Base-by-base conservation (phyloP, 1,140 invertebrate species). In the Pseudomyrmex flavicornis region DNA sequence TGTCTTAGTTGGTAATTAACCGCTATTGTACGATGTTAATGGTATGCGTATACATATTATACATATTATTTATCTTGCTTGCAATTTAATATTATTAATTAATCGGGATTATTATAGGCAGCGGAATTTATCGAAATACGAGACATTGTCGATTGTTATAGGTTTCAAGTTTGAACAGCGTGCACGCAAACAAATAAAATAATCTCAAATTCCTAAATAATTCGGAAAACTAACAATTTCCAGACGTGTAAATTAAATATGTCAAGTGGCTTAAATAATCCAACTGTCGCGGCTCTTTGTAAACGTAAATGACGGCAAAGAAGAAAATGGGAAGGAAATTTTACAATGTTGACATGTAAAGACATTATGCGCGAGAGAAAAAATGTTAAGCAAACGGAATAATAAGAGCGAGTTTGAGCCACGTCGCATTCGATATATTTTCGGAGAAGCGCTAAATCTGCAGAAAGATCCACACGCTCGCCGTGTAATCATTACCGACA, bases 401-500 rank as follows among this genome's bases (percentile, higher is more conserved):
- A 86, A 70, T 54, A 70, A 20, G 3, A 5, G 20, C 15, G 12
- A 5, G 1, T 75, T 35, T 62, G n/a, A 76, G 35, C 46, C 46
- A 52, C n/a, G 35, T 65, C 22, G 22, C 17, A 15, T 54, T 48
- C 50, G 65, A 58, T 70, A 79, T 26, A 35, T 70, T 70, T 79
- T 79, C 44, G 4, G 35, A 10, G 13, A 10, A 35, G 12, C 26
- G 44, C 65, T 46, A 80, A 61, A 72, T 48, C 44, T 59, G 59
- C 17, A 26, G 44, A 26, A 65, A 35, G 75, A 74, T 72, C 26
- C 54, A 66, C 54, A 63, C 58, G 12, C 20, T 58, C 48, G 59
- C 26, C n/a, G 22, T 84, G 59, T 74, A 79, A 87, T 84, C 85
- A 65, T 79, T 74, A 76, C 26, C 46, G 58, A 35, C 35, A 35